A percentile compares a stretch with the other conserved stretches of the same genome.
phyloP scores from a whole-genome alignment of 2,113 vertebrate species.

The Lontra canadensis region DNA sequence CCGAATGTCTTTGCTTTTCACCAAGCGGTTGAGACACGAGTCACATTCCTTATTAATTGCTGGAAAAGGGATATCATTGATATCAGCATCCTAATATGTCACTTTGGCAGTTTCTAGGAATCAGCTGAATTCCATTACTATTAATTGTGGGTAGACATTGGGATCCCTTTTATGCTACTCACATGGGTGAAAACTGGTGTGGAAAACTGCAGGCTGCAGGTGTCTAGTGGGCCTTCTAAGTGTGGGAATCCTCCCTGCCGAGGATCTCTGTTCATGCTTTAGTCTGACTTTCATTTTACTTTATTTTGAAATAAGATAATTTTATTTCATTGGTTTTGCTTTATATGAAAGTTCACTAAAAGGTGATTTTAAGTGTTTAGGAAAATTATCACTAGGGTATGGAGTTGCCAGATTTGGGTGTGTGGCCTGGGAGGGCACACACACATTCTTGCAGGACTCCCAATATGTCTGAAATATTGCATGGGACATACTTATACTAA shows the following conservation, averaged over 20 bases:
- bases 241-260: background rate
- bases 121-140: background rate
- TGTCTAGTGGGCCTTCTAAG: background rate
- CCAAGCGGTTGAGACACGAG: background rate
- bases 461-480: slow-evolving; percentile 8
- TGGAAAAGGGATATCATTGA: background rate
- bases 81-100: background rate
- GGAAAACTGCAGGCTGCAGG: background rate
- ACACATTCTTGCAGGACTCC: background rate
- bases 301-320: slow-evolving; percentile 15
- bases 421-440: background rate
- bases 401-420: background rate
- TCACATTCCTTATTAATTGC: background rate
- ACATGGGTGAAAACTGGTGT: background rate
- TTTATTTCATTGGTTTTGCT: background rate
- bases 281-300: slow-evolving; percentile 10
- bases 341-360: background rate
- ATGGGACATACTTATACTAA: background rate
- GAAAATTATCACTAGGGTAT: background rate
- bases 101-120: background rate
- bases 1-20: slow-evolving; percentile 23
- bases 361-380: background rate
- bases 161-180: background rate
- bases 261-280: background rate
- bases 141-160: background rate